Evolutionary conservation across 2,888 invertebrate genomes (phyloP).

Genomic region (Linyphia triangularis): DNA sequence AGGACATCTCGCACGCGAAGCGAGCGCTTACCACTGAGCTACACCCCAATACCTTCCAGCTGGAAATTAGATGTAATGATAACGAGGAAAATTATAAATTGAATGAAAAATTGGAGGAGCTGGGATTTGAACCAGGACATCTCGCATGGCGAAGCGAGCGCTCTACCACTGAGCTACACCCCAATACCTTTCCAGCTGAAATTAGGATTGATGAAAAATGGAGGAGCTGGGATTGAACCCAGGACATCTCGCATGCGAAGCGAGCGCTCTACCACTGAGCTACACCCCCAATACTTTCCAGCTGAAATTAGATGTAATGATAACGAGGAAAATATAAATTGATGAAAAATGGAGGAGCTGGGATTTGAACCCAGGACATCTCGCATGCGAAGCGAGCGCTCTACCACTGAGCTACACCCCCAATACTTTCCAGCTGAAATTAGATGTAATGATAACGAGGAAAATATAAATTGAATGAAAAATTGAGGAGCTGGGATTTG

Average conservation of each 20-base stretch:
- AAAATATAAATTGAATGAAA: too few relatives aligned
- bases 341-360: background rate
- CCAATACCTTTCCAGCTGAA: background rate
- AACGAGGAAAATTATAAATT: too few relatives aligned
- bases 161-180: slow-evolving; percentile 20
- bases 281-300: background rate
- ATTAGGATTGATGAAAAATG: background rate
- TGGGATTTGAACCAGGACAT: slow-evolving; percentile 22
- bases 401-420: slow-evolving; percentile 12
- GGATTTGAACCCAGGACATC: slow-evolving; percentile 31
- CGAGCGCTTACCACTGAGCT: too few relatives aligned
- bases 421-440: too few relatives aligned
- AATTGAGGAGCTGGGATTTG: slow-evolving; percentile 25
- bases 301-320: too few relatives aligned
- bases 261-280: slow-evolving; percentile 41
- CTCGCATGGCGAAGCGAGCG: slow-evolving; percentile 17
- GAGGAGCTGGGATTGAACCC: slow-evolving; percentile 12
- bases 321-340: too few relatives aligned
- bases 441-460: too few relatives aligned
- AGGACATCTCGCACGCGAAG: too few relatives aligned
- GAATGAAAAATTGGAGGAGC: slow-evolving; percentile 6
- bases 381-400: slow-evolving; percentile 41
- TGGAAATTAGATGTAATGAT: too few relatives aligned
- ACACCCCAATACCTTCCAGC: too few relatives aligned
- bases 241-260: slow-evolving; percentile 37